A percentile compares a stretch with the other conserved stretches of the same genome.
Conservation (phyloP, 1,140 invertebrate species). For the Centruroides vittatus region DNA sequence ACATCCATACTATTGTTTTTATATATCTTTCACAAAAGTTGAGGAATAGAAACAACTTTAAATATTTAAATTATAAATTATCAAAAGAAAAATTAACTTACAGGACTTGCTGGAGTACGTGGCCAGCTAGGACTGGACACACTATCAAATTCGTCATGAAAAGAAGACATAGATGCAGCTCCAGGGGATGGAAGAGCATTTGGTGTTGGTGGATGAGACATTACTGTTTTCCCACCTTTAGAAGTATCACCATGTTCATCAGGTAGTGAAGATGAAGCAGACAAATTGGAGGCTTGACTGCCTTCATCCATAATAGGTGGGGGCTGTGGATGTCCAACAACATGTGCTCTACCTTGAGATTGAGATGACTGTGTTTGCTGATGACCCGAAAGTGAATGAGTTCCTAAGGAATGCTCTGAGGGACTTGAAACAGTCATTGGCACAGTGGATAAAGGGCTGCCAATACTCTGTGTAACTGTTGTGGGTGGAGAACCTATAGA, state of each 20-base stretch:
- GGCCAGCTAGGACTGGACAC: slow-evolving; percentile 58
- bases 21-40: no score
- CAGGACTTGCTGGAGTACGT: slow-evolving; percentile 75
- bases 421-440: slow-evolving; percentile 10
- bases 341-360: slow-evolving; percentile 10
- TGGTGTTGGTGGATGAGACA: slow-evolving; percentile 50
- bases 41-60: no score
- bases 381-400: neutral
- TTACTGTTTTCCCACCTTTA: slow-evolving; percentile 8
- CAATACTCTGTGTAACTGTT: slow-evolving; percentile 28
- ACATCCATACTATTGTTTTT: no score
- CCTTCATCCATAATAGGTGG: slow-evolving; percentile 21
- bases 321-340: slow-evolving; percentile 10
- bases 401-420: slow-evolving; percentile 3
- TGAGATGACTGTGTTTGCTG: neutral
- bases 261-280: slow-evolving; percentile 18
- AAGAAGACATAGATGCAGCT: slow-evolving; percentile 55
- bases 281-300: slow-evolving; percentile 21
- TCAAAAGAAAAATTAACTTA: slow-evolving; percentile 35
- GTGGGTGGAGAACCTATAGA: slow-evolving; percentile 15
- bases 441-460: slow-evolving; percentile 7
- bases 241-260: slow-evolving; percentile 18
- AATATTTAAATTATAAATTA: neutral
- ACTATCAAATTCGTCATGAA: slow-evolving; percentile 76
- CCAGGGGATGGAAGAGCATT: slow-evolving; percentile 59